These are phyloP conservation scores for Trimorus sp. DNA, from an alignment of 2,888 invertebrate genomes.

Conservation along the genomic window DNA sequence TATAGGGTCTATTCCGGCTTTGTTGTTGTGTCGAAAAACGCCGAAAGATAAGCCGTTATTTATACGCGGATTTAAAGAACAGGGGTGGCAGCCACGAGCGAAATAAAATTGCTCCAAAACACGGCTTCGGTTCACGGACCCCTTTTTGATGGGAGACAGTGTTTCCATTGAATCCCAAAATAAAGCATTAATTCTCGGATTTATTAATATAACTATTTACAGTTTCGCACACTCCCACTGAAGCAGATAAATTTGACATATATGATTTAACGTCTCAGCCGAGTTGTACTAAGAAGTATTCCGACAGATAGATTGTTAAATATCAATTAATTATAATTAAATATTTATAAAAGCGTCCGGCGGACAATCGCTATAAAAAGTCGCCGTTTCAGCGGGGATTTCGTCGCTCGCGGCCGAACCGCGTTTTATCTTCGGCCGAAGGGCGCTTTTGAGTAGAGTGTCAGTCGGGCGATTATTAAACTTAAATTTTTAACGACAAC, in stretches of 20 bases:
- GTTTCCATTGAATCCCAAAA: conserved; percentile 46
- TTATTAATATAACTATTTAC: conserved; percentile 25
- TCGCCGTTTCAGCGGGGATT: conserved; percentile 26
- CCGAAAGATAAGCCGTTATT: conserved; percentile 80
- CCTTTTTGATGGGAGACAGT: conserved; percentile 48
- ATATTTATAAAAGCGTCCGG: conserved; percentile 21
- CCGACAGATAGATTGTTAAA: too few relatives aligned
- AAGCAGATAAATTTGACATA: too few relatives aligned
- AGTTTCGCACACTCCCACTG: not conserved
- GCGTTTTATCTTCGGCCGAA: conserved; percentile 34
- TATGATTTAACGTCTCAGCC: too few relatives aligned
- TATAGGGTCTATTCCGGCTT: conserved; percentile 60
- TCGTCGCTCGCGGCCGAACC: conserved; percentile 37
- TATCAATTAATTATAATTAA: conserved; percentile 27
- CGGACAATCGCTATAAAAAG: conserved; percentile 21
- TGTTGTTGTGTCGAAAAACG: conserved; percentile 70
- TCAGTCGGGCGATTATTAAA: conserved; percentile 35
- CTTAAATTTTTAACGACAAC: conserved; percentile 38
- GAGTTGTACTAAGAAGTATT: too few relatives aligned
- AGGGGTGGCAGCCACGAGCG: conserved; percentile 66
- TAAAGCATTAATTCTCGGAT: conserved; percentile 51
- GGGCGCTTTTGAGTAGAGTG: conserved; percentile 33
- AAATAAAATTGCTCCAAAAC: conserved; percentile 72
- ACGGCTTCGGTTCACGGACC: conserved; percentile 48
- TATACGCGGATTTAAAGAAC: conserved; percentile 78